These are phyloP conservation scores for Brachionus angularis DNA, from an alignment of 1,140 invertebrate genomes.

Conservation along the genomic window DNA sequence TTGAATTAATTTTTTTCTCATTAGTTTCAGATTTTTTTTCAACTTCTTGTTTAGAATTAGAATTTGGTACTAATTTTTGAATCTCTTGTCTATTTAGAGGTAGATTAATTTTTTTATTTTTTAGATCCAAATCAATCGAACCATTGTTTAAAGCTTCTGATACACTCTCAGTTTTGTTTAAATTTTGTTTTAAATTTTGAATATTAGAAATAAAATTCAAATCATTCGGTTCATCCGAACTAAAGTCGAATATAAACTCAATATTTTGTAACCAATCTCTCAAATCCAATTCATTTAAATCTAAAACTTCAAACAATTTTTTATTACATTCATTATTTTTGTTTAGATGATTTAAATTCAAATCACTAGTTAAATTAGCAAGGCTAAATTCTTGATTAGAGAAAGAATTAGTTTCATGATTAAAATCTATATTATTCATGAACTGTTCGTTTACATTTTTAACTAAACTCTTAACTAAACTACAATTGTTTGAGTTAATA, in stretches of 20 bases:
- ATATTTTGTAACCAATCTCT: no score
- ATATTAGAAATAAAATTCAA: no score
- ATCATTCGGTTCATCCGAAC: no score
- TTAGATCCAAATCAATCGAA: neutral
- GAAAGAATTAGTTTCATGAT: no score
- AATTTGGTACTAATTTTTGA: neutral
- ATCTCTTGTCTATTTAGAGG: no score
- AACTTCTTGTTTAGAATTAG: neutral
- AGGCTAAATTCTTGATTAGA: conserved; percentile 17
- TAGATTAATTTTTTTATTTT: no score
- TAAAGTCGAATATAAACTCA: no score
- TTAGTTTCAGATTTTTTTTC: neutral
- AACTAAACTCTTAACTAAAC: conserved; percentile 1
- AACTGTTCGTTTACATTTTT: neutral
- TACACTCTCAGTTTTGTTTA: neutral
- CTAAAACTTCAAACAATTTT: neutral
- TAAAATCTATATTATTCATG: no score
- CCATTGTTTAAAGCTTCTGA: neutral
- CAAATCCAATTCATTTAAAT: no score
- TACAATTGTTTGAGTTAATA: conserved; percentile 30
- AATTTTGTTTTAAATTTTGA: no score
- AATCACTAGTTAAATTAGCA: conserved; percentile 11
- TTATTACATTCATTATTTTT: neutral
- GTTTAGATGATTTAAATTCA: neutral
- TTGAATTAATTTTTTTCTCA: neutral